Conservation (phyloP, 2,113 vertebrate genomes). For the Apodemus sylvaticus region DNA sequence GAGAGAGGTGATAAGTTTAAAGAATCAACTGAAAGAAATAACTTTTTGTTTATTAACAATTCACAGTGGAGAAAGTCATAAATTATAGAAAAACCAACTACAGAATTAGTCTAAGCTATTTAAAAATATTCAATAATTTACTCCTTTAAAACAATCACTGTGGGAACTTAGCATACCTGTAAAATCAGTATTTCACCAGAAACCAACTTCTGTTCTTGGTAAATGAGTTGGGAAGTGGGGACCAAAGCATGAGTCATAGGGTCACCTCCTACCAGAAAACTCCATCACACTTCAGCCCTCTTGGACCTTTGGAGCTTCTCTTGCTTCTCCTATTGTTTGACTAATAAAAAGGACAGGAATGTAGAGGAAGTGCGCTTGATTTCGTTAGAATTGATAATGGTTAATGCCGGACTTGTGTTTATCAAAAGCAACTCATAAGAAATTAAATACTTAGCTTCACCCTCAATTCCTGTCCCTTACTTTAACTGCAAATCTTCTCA, state of each 20-base stretch:
- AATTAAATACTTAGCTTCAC: not conserved
- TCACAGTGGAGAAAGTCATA: not conserved
- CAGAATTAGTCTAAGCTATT: slow-evolving; percentile 11
- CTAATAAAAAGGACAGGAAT: slow-evolving; percentile 12
- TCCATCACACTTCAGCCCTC: not conserved
- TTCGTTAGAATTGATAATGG: not conserved
- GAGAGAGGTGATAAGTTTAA: not conserved
- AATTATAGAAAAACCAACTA: slow-evolving; percentile 4
- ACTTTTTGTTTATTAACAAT: not conserved
- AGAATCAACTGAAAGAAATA: slow-evolving; percentile 15
- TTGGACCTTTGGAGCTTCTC: slow-evolving; percentile 40
- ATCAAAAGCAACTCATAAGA: not conserved
- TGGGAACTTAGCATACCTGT: not conserved
- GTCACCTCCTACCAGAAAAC: not conserved
- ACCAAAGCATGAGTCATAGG: not conserved
- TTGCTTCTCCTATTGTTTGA: not conserved
- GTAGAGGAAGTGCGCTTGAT: not conserved
- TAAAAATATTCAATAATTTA: slow-evolving; percentile 39
- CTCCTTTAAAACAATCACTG: not conserved
- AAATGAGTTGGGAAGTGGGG: not conserved
- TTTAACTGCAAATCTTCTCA: not conserved
- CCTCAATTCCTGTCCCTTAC: not conserved
- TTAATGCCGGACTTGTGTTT: not conserved
- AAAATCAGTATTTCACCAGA: slow-evolving; percentile 34
- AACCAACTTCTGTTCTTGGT: not conserved